Conservation (phyloP, 1,140 invertebrate genomes). For the Oppia nitens region DNA sequence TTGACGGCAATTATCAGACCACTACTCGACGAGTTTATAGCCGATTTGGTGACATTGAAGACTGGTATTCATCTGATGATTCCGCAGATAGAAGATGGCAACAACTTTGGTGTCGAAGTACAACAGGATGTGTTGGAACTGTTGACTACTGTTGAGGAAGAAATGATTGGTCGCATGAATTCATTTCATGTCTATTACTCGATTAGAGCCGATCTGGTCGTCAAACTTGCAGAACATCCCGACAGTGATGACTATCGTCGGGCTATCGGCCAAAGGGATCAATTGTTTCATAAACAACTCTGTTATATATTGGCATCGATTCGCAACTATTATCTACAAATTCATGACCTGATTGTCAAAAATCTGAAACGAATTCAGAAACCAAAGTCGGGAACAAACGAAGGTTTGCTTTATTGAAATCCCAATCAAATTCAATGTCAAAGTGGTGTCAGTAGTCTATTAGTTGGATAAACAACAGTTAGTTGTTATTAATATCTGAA, state of each 20-base stretch:
- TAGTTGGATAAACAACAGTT: too few species aligned
- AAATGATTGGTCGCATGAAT: neutral
- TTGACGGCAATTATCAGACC: conserved; percentile 9
- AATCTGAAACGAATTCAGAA: conserved; percentile 12
- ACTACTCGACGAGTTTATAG: conserved; percentile 1
- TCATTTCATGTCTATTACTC: neutral
- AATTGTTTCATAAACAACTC: conserved; percentile 5
- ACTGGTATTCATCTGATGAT: conserved; percentile 10
- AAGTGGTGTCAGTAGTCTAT: too few species aligned
- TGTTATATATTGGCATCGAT: neutral
- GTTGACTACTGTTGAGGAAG: neutral
- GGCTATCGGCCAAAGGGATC: conserved; percentile 3
- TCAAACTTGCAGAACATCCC: conserved; percentile 8
- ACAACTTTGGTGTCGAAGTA: conserved; percentile 15
- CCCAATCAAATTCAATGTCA: too few species aligned
- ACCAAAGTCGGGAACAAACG: conserved; percentile 1
- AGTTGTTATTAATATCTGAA: too few species aligned
- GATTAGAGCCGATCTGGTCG: conserved; percentile 6
- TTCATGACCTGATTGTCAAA: conserved; percentile 12
- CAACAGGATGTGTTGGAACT: conserved; percentile 6
- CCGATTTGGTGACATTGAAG: conserved; percentile 2
- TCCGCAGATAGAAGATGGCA: conserved; percentile 13
- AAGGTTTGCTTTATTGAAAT: conserved; percentile 5
- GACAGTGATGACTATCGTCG: conserved; percentile 5
- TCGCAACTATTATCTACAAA: conserved; percentile 1